Percentiles rank a stretch among this genome's conserved stretches.
These are phyloP conservation scores for Muscicapa adusta DNA, from an alignment of 2,113 vertebrate species.

Conservation along the genomic window DNA sequence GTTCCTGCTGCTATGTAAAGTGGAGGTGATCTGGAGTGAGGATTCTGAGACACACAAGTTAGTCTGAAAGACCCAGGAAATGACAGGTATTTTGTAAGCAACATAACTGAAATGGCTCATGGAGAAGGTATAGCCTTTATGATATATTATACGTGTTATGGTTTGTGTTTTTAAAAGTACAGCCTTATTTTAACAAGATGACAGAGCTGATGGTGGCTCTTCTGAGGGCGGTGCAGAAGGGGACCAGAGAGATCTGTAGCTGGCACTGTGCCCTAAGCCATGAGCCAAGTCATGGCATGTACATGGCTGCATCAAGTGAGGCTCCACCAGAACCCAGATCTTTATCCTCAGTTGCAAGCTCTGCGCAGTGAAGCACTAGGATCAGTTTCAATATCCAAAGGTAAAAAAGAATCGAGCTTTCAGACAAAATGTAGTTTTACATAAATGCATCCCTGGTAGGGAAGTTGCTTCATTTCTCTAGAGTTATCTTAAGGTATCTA, in stretches of 20 bases:
- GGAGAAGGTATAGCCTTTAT: not conserved
- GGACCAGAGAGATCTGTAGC: not conserved
- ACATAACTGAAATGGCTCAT: not conserved
- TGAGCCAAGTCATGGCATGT: not conserved
- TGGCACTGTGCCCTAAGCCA: not conserved
- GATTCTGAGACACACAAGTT: fast-evolving
- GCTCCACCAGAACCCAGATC: not conserved
- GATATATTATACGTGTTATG: not conserved
- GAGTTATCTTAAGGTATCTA: not conserved
- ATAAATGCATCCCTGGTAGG: not conserved
- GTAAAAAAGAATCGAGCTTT: fast-evolving
- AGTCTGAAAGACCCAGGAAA: not conserved
- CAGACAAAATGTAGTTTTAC: not conserved
- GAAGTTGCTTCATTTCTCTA: not conserved
- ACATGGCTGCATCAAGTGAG: fast-evolving
- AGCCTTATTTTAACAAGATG: not conserved
- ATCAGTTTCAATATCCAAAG: not conserved
- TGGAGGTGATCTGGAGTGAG: not conserved
- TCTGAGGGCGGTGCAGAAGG: not conserved
- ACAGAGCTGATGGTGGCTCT: not conserved
- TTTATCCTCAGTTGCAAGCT: not conserved
- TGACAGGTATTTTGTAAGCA: not conserved
- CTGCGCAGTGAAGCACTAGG: not conserved
- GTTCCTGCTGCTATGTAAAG: not conserved
- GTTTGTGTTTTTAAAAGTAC: not conserved